A percentile compares a stretch with the other conserved stretches of the same genome.
Conservation (phyloP, 2,888 invertebrate genomes). For the Xestobium rufovillosum region DNA sequence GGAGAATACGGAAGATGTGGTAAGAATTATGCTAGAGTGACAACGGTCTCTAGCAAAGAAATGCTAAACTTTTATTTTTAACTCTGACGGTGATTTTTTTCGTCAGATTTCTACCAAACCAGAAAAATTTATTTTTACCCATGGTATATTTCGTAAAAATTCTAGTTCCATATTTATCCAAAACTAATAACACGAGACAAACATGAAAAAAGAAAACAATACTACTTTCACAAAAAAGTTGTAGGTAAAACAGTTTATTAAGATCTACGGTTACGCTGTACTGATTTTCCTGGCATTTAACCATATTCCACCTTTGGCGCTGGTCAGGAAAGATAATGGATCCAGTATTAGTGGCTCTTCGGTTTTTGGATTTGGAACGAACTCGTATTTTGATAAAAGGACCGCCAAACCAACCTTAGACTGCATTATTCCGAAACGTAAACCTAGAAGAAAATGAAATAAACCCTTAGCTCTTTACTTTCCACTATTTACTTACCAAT, state of each 20-base stretch:
- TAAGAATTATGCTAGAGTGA: conserved; percentile 6
- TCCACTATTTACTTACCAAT: conserved; percentile 8
- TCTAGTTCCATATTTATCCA: too few relatives aligned
- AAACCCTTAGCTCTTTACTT: neutral
- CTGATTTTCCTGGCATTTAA: too few relatives aligned
- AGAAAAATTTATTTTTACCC: too few relatives aligned
- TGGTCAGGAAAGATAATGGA: conserved; percentile 5
- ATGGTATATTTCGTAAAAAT: too few relatives aligned
- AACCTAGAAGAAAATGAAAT: conserved; percentile 2
- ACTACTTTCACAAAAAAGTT: conserved; percentile 2
- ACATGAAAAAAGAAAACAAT: neutral
- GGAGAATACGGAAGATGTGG: too few relatives aligned
- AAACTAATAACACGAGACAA: too few relatives aligned
- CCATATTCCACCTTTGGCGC: conserved; percentile 12
- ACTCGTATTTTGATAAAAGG: conserved; percentile 7
- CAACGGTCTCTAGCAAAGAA: conserved; percentile 6
- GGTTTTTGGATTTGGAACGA: conserved; percentile 5
- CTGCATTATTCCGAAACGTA: conserved; percentile 9
- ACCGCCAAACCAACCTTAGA: conserved; percentile 5
- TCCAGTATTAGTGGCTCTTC: conserved; percentile 2
- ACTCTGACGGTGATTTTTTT: too few relatives aligned
- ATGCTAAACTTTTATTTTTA: too few relatives aligned
- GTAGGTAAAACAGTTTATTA: conserved; percentile 3
- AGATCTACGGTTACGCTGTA: too few relatives aligned
- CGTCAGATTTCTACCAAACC: too few relatives aligned